Evolutionary conservation across 2,888 invertebrate genomes (phyloP).

Genomic region (Diarsia rubi): DNA sequence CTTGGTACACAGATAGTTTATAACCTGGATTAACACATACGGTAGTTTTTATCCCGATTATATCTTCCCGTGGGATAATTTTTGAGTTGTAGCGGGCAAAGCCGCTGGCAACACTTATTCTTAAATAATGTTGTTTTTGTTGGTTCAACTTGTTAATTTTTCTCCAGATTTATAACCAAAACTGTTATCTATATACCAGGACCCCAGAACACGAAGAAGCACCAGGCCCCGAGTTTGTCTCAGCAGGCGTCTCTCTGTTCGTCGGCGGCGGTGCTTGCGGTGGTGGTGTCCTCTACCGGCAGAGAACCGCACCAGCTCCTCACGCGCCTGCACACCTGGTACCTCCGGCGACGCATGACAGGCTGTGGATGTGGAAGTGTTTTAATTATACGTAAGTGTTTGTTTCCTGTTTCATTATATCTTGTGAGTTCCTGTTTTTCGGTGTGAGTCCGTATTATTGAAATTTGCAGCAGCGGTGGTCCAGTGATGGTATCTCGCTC

Average conservation of each 20-base stretch:
- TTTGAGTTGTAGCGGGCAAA: too few relatives aligned
- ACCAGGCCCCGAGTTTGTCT: slow-evolving; percentile 91
- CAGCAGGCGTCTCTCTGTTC: slow-evolving; percentile 92
- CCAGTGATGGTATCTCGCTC: too few relatives aligned
- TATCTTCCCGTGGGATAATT: too few relatives aligned
- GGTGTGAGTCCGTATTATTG: neutral
- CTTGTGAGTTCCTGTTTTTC: neutral
- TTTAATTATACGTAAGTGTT: slow-evolving; percentile 92
- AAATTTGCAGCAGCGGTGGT: neutral
- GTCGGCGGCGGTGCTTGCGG: slow-evolving; percentile 91
- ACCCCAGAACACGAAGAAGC: slow-evolving; percentile 84
- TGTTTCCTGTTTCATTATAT: neutral
- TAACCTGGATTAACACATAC: too few relatives aligned
- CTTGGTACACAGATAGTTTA: too few relatives aligned
- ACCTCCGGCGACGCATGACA: slow-evolving; percentile 90
- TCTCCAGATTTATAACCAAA: neutral
- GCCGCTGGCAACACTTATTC: too few relatives aligned
- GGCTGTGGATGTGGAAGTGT: slow-evolving; percentile 93
- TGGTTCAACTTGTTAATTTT: neutral
- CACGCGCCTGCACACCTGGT: slow-evolving; percentile 90
- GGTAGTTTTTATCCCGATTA: too few relatives aligned
- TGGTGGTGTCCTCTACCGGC: slow-evolving; percentile 90
- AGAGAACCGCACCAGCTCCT: slow-evolving; percentile 87
- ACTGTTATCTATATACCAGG: slow-evolving; percentile 55
- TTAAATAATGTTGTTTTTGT: neutral